phyloP scores from a whole-genome alignment of 2,113 vertebrate genomes.

The Castor canadensis region DNA sequence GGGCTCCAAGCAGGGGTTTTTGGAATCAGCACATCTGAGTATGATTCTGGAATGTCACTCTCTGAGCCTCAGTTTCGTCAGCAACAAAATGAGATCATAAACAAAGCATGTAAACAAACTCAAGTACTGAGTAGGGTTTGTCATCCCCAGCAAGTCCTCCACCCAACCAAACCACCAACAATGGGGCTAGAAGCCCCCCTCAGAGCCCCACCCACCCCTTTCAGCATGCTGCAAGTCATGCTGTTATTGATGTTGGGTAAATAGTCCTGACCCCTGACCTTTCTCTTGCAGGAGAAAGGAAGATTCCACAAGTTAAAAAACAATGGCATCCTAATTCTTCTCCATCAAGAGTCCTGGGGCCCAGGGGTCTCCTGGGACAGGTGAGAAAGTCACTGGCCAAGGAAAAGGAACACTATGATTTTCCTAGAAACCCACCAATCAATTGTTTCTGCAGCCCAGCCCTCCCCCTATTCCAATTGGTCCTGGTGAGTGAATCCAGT shows the following conservation, averaged over 20 bases:
- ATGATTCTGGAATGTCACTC: not conserved
- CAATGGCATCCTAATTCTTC: not conserved
- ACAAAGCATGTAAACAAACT: not conserved
- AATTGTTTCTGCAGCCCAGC: not conserved
- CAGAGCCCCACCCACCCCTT: not conserved
- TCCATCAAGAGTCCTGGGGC: not conserved
- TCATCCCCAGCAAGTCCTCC: not conserved
- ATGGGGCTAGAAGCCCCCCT: not conserved
- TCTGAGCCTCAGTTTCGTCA: slow-evolving; percentile 17
- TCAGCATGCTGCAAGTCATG: too few species aligned
- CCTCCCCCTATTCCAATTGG: not conserved
- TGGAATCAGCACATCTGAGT: not conserved
- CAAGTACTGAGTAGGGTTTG: not conserved
- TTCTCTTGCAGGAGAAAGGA: not conserved
- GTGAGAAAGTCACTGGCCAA: not conserved
- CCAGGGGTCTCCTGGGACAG: not conserved
- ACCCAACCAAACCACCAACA: not conserved
- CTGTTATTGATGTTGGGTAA: not conserved
- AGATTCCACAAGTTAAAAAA: not conserved
- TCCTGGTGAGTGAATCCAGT: not conserved
- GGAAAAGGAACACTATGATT: not conserved
- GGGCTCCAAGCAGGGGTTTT: not conserved
- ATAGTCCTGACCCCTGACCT: not conserved
- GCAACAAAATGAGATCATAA: not conserved
- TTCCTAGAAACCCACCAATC: not conserved